Conservation (phyloP, 2,797 vertebrate genomes). For the Lacerta viridis region DNA sequence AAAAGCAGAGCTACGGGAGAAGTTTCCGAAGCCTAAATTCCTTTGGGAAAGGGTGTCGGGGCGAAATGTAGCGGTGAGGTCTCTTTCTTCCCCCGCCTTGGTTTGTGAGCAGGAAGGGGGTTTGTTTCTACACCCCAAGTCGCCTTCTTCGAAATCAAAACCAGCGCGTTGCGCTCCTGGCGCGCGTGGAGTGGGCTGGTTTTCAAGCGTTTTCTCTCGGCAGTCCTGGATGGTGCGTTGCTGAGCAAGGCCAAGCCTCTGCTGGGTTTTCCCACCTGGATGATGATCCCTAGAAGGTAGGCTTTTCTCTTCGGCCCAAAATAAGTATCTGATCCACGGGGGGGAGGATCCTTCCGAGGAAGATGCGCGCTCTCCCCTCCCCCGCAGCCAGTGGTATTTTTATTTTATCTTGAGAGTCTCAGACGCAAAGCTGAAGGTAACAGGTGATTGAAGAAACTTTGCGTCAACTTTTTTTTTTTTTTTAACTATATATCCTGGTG, state of each 20-base stretch:
- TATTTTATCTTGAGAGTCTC: not conserved
- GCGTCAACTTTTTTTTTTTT: not conserved
- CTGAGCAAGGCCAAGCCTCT: not conserved
- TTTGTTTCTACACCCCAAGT: not conserved
- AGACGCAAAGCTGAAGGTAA: not conserved
- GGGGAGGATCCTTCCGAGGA: not conserved
- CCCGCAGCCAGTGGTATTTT: not conserved
- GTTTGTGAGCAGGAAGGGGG: too few relatives aligned
- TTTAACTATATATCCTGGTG: too few relatives aligned
- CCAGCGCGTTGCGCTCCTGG: not conserved
- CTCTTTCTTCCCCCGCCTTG: not conserved
- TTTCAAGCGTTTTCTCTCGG: not conserved
- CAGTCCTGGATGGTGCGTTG: too few relatives aligned
- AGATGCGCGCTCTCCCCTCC: not conserved
- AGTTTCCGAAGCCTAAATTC: not conserved
- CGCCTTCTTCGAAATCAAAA: not conserved
- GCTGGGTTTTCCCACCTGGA: not conserved
- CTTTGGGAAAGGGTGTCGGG: not conserved
- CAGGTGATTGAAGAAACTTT: slow-evolving; percentile 18
- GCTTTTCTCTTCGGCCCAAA: not conserved
- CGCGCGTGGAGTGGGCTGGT: not conserved
- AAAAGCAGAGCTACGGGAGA: not conserved
- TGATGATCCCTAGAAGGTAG: not conserved
- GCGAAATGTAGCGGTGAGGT: not conserved
- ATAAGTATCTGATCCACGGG: not conserved